Percentiles rank a stretch among this genome's conserved stretches.
phyloP scores from a whole-genome alignment of 2,797 vertebrate genomes.

The Tragelaphus oryx region DNA sequence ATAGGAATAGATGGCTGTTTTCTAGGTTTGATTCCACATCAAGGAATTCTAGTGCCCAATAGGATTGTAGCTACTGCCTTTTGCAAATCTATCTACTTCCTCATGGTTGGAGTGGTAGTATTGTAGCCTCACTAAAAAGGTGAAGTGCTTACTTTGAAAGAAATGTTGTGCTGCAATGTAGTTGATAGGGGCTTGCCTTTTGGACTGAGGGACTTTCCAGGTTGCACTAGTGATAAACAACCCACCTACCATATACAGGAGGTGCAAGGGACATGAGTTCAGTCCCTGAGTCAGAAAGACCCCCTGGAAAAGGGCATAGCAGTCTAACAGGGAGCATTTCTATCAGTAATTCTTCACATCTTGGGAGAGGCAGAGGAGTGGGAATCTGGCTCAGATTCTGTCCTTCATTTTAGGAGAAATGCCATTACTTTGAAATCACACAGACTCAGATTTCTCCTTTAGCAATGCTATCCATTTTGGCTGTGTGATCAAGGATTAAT shows the following conservation, averaged over 20 bases:
- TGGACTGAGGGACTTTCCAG: not conserved
- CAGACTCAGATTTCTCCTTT: not conserved
- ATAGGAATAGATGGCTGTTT: not conserved
- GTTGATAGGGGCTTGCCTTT: not conserved
- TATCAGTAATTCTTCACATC: not conserved
- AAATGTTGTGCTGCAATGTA: not conserved
- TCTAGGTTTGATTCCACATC: not conserved
- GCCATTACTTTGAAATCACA: not conserved
- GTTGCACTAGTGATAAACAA: not conserved
- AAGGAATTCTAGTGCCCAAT: not conserved
- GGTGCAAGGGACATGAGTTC: not conserved
- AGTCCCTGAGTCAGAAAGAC: not conserved
- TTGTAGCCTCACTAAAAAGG: not conserved
- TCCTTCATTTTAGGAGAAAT: not conserved
- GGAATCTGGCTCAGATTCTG: not conserved
- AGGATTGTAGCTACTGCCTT: not conserved
- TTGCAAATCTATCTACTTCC: not conserved
- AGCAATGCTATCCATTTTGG: not conserved
- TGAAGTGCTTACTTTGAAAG: not conserved
- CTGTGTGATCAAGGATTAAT: not conserved
- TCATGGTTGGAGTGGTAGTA: not conserved
- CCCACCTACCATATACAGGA: not conserved
- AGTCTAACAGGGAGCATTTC: not conserved
- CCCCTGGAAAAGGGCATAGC: not conserved
- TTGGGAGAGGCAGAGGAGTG: not conserved